Conservation (phyloP, 2,113 vertebrate genomes). For the Malurus elegans region DNA sequence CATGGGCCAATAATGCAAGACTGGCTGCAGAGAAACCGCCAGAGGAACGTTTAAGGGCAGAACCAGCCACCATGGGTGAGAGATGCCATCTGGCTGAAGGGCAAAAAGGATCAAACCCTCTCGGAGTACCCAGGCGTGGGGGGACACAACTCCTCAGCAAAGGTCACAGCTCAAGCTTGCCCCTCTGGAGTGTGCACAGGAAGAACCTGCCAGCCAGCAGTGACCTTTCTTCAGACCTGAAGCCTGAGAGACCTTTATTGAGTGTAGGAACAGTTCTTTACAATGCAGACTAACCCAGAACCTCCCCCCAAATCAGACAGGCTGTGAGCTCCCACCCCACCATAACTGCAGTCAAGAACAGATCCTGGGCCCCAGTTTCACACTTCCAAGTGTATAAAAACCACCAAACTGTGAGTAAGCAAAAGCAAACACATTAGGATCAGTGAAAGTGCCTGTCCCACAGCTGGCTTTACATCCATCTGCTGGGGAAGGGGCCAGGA, state of each 20-base stretch:
- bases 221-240: background rate
- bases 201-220: background rate
- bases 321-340: background rate
- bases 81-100: background rate
- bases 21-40: accelerated
- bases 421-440: background rate
- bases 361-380: background rate
- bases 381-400: background rate
- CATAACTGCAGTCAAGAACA: background rate
- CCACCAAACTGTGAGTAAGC: background rate
- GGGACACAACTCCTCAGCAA: background rate
- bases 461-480: background rate
- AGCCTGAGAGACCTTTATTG: constrained; percentile 33
- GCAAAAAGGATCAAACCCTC: background rate
- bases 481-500: background rate
- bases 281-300: background rate
- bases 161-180: background rate
- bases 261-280: constrained; percentile 4
- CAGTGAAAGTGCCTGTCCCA: background rate
- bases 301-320: background rate
- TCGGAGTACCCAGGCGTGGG: accelerated
- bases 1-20: background rate
- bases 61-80: background rate
- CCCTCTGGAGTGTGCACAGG: accelerated
- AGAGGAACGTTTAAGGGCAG: background rate